Percentiles rank a stretch among this genome's conserved stretches.
Evolutionary conservation across 2,113 vertebrate species (phyloP).

Genomic region (Notarius quadriscutis): DNA sequence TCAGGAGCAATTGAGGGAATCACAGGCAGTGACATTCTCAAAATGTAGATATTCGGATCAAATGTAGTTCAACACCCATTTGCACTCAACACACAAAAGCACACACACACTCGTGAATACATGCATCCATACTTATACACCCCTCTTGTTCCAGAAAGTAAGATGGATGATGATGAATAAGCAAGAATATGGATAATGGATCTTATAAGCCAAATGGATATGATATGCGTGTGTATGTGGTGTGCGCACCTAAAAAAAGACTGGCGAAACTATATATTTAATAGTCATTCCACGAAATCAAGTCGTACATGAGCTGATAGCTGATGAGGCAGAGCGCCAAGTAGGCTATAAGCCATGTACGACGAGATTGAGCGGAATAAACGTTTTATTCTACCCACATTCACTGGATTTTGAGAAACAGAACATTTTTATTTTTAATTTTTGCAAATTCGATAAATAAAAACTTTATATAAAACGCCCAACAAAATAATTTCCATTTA

Average conservation of each 20-base stretch:
- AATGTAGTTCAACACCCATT: not conserved
- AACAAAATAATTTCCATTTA: no score
- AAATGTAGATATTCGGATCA: constrained; percentile 27
- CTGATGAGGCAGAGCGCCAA: no score
- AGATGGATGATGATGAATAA: not conserved
- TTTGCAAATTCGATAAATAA: no score
- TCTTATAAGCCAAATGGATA: not conserved
- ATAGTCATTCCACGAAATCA: no score
- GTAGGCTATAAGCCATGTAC: no score
- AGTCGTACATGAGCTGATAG: no score
- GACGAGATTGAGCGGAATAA: no score
- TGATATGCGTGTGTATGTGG: not conserved
- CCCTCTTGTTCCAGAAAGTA: not conserved
- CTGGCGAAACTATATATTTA: not conserved
- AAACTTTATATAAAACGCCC: no score
- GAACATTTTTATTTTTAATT: no score
- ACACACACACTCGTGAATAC: not conserved
- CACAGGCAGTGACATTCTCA: constrained; percentile 25
- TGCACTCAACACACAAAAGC: constrained; percentile 14
- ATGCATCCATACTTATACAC: not conserved
- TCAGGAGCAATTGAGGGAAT: constrained; percentile 7
- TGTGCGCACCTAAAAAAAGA: not conserved
- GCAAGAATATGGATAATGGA: not conserved
- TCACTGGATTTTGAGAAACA: no score
- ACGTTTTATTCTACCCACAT: no score